Base-by-base conservation (phyloP, 1,140 invertebrate genomes). In the Hetaerina americana region DNA sequence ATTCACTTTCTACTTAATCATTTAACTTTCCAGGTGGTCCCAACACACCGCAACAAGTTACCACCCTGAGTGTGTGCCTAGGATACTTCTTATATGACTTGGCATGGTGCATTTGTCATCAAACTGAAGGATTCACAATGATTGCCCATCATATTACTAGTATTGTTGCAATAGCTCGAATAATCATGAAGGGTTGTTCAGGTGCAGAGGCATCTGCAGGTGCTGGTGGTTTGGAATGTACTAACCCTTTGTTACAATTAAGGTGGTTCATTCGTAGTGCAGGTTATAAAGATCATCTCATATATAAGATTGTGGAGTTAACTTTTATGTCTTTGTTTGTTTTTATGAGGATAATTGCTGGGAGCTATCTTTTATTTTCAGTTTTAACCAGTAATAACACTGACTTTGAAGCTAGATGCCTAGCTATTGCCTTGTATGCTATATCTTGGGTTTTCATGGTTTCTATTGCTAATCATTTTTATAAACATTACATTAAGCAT, bases 71-170 rank as follows among this genome's bases (percentile, higher is more conserved):
- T 24, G 29, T 68, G n/a, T 81, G 81, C 71, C 81, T 84, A 78
- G 83, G 84, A 25, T 87, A 87, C 77, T 87, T 87, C 76, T 77
- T 84, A 0, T 84, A 84, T 73, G 86, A 87, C 77, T 75, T 85
- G 26, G 73, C 81, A n/a, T 87, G 85, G 86, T 85, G 84, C 72
- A 71, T 84, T 1, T 75, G 81, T 29, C 82, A 85, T 76, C 80
- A 80, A 78, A 79, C 80, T 12, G 80, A 83, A 66, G 81, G 81
- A 26, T 76, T 75, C n/a, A 76, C 85, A 5, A 86, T 87, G 81
- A 77, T 86, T 10, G 74, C 76, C 22, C 85, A 87, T 78, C 85
- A 87, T 73, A n/a, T 80, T 0, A 79, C 78, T 72, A 82, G 84
- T 18, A 76, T 84, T 10, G 71, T 79, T 26, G 81, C 81, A 8